Percentiles rank a stretch among this genome's conserved stretches.
phyloP scores from a whole-genome alignment of 2,888 invertebrate species.

The Drosophila bunnanda region DNA sequence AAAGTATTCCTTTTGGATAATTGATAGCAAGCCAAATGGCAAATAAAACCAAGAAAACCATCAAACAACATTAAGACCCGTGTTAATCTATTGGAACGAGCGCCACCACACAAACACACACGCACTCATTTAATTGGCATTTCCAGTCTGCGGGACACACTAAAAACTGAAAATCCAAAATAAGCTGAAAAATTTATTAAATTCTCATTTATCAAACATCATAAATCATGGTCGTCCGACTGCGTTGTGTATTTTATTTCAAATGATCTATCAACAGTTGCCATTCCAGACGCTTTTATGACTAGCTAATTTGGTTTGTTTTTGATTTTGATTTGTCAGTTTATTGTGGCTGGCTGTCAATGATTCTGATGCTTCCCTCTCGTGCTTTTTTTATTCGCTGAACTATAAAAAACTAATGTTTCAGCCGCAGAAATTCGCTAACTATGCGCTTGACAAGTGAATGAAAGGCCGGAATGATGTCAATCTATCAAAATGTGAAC shows the following conservation, averaged over 20 bases:
- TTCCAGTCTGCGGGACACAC: constrained; percentile 25
- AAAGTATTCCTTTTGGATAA: constrained; percentile 25
- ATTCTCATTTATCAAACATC: constrained; percentile 79
- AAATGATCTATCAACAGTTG: constrained; percentile 80
- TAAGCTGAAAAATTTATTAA: constrained; percentile 74
- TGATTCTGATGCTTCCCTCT: constrained; percentile 30
- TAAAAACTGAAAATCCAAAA: constrained; percentile 45
- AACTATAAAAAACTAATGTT: constrained; percentile 68
- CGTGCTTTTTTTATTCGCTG: constrained; percentile 46
- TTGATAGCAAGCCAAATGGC: constrained; percentile 28
- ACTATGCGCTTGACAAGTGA: constrained; percentile 73
- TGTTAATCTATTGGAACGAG: constrained; percentile 72
- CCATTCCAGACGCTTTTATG: constrained; percentile 70
- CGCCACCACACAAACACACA: constrained; percentile 60
- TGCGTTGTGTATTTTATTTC: constrained; percentile 53
- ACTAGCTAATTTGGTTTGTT: constrained; percentile 76
- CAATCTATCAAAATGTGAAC: constrained; percentile 78
- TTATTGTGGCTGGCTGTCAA: constrained; percentile 52
- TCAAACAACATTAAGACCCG: constrained; percentile 55
- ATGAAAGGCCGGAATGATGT: constrained; percentile 57
- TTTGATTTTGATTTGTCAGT: constrained; percentile 74
- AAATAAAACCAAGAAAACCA: constrained; percentile 38
- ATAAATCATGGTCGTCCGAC: constrained; percentile 67
- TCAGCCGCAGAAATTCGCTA: constrained; percentile 39
- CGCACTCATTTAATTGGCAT: constrained; percentile 60